Evolutionary conservation across 2,797 vertebrate species (phyloP).

Genomic region (Prionace glauca): DNA sequence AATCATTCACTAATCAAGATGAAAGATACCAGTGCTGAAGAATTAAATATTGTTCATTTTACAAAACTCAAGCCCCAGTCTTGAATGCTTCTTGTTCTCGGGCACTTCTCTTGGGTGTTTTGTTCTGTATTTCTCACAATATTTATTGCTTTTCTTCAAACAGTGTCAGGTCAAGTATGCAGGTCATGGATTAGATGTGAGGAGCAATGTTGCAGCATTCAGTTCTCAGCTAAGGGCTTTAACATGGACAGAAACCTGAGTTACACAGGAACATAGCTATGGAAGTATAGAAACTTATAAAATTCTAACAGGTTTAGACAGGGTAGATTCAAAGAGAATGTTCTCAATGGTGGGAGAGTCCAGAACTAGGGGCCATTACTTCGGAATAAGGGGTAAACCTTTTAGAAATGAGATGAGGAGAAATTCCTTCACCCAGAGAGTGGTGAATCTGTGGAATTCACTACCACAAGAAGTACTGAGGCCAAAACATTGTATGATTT

Average conservation of each 20-base stretch:
- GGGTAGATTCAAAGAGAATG: no score
- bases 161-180: background rate
- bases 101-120: background rate
- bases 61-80: background rate
- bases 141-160: background rate
- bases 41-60: background rate
- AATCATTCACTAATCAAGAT: background rate
- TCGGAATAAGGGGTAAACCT: no score
- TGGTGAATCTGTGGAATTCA: no score
- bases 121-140: background rate
- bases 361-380: no score
- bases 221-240: background rate
- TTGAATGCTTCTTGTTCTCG: background rate
- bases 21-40: background rate
- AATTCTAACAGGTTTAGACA: no score
- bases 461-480: no score
- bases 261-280: background rate
- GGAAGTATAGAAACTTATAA: no score
- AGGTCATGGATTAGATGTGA: background rate
- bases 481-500: no score
- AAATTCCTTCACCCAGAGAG: no score
- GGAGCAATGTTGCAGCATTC: background rate
- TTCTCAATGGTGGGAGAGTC: no score
- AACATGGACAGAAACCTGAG: background rate
- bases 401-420: no score